Conservation (phyloP, 2,888 invertebrate species). For the Cancer borealis region DNA sequence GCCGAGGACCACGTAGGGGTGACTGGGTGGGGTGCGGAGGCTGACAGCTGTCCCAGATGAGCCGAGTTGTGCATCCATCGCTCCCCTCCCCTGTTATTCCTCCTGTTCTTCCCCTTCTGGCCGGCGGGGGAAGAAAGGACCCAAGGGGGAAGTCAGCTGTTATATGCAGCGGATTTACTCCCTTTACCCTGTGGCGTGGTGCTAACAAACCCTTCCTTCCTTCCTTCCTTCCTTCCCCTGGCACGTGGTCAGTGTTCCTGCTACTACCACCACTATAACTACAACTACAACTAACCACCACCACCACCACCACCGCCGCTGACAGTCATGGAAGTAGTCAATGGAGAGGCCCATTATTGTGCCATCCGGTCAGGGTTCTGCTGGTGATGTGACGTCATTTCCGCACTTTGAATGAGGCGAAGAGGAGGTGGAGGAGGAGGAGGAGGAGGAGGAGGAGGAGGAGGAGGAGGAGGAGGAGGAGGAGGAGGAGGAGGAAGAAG, state of each 20-base stretch:
- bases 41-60: slow-evolving; percentile 1
- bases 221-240: neutral
- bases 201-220: neutral
- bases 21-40: neutral
- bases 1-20: neutral
- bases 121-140: neutral
- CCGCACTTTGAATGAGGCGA: slow-evolving; percentile 22
- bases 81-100: neutral
- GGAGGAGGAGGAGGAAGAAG: neutral
- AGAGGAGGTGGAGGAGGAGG: neutral
- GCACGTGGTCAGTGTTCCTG: neutral
- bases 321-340: slow-evolving; percentile 65
- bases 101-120: neutral
- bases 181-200: neutral
- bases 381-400: neutral
- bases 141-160: neutral
- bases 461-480: neutral
- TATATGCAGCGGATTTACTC: neutral
- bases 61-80: neutral
- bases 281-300: neutral
- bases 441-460: neutral
- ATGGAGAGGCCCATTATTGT: slow-evolving; percentile 68
- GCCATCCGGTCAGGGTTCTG: slow-evolving; percentile 60
- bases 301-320: neutral
- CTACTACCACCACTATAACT: neutral